Conservation (phyloP, 2,113 vertebrate species). For the Penelope pileata region DNA sequence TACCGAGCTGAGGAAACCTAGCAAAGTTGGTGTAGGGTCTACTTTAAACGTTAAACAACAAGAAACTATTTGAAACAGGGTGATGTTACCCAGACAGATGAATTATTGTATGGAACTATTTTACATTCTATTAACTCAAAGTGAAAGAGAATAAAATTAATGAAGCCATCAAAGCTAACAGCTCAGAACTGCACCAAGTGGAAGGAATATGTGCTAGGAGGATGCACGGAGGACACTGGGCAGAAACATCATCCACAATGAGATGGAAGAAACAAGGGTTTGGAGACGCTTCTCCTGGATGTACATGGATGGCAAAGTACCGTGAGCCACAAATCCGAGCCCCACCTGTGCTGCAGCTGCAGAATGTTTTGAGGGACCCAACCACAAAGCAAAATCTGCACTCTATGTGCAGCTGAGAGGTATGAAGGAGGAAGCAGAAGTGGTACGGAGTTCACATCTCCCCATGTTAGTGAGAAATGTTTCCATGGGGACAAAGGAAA, state of each 20-base stretch:
- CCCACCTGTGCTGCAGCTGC: background rate
- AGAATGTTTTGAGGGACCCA: background rate
- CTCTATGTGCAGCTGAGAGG: accelerated
- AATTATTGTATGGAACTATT: background rate
- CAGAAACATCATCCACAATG: background rate
- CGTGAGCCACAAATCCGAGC: background rate
- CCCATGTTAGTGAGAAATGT: accelerated
- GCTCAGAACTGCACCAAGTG: background rate
- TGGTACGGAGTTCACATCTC: background rate
- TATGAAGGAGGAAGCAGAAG: background rate
- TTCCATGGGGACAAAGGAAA: background rate
- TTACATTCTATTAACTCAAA: background rate
- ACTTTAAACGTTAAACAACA: background rate
- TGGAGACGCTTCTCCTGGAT: background rate
- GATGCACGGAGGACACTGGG: background rate
- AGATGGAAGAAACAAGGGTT: background rate
- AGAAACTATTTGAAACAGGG: background rate
- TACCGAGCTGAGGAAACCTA: background rate
- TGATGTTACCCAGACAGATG: background rate
- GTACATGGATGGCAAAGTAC: accelerated
- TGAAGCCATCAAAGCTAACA: background rate
- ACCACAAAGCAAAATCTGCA: background rate
- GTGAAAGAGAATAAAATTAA: background rate
- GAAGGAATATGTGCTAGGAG: accelerated
- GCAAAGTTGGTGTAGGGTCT: accelerated